A percentile compares a stretch with the other conserved stretches of the same genome.
phyloP scores from a whole-genome alignment of 2,113 vertebrate genomes.

The Gambusia holbrooki region DNA sequence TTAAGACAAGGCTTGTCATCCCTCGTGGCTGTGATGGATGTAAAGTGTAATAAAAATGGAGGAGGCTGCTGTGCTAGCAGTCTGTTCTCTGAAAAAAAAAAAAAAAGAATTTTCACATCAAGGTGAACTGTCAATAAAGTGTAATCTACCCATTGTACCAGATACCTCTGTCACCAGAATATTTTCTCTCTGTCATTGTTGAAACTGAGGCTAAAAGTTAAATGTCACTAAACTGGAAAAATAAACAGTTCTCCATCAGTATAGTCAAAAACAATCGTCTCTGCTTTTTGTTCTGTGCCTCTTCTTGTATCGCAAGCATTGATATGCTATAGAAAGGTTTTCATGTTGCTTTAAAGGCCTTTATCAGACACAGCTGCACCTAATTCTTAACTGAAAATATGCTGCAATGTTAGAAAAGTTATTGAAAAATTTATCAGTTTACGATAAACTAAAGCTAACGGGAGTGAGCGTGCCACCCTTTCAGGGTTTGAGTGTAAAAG shows the following conservation, averaged over 20 bases:
- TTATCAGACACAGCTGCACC: not conserved
- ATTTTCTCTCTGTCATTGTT: slow-evolving; percentile 43
- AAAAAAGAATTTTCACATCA: slow-evolving; percentile 1
- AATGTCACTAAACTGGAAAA: slow-evolving; percentile 62
- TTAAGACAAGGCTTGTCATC: slow-evolving; percentile 34
- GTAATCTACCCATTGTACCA: slow-evolving; percentile 40
- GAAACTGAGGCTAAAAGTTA: slow-evolving; percentile 34
- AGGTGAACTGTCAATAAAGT: slow-evolving; percentile 52
- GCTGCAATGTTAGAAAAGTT: not conserved
- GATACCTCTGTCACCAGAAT: slow-evolving; percentile 45
- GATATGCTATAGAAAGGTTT: not conserved
- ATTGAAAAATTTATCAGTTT: not conserved
- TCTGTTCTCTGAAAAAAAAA: slow-evolving; percentile 23
- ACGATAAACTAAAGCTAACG: not conserved
- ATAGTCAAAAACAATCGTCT: not conserved
- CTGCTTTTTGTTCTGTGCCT: not conserved
- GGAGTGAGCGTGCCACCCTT: not conserved
- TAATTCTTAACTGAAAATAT: not conserved
- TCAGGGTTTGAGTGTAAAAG: not conserved
- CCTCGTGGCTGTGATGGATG: slow-evolving; percentile 60
- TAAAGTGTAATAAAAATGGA: slow-evolving; percentile 62
- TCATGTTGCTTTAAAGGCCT: not conserved
- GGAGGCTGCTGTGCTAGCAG: slow-evolving; percentile 35
- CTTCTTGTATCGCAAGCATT: not conserved
- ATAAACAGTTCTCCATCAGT: slow-evolving; percentile 68